Conservation (phyloP, 2,797 vertebrate species). For the Scomberomorus guttatus region DNA sequence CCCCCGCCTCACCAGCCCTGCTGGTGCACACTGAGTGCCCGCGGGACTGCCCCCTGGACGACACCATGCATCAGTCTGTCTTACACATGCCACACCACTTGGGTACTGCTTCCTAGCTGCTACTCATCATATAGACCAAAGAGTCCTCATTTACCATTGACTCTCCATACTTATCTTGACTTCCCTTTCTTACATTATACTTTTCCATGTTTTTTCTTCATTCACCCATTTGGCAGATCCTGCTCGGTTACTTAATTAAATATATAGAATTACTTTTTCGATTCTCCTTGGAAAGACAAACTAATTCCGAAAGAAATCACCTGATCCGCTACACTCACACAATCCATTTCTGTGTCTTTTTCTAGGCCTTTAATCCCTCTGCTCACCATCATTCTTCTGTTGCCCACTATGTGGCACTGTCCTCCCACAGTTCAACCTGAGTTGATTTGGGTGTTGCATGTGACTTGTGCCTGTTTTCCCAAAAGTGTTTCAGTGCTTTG, state of each 20-base stretch:
- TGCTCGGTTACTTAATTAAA: not conserved
- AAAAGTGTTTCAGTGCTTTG: slow-evolving; percentile 44
- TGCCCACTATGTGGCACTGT: slow-evolving; percentile 70
- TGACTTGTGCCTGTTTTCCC: slow-evolving; percentile 56
- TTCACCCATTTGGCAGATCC: not conserved
- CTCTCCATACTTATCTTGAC: slow-evolving; percentile 23
- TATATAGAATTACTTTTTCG: not conserved
- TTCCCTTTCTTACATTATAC: slow-evolving; percentile 16
- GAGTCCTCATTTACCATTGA: slow-evolving; percentile 34
- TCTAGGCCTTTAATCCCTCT: slow-evolving; percentile 1
- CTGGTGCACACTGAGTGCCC: slow-evolving; percentile 85
- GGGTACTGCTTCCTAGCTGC: slow-evolving; percentile 83
- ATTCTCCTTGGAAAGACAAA: slow-evolving; percentile 16
- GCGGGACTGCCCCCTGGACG: slow-evolving; percentile 86
- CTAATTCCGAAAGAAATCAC: not conserved
- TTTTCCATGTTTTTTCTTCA: not conserved
- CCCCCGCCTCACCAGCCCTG: slow-evolving; percentile 87
- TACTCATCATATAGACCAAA: slow-evolving; percentile 62
- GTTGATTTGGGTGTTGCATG: slow-evolving; percentile 59
- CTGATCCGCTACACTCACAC: slow-evolving; percentile 3
- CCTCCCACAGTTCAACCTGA: slow-evolving; percentile 39
- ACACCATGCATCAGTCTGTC: slow-evolving; percentile 87
- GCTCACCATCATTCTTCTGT: slow-evolving; percentile 17
- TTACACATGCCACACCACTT: slow-evolving; percentile 85
- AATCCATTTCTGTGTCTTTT: slow-evolving; percentile 17